These are phyloP conservation scores for Lepus oiostolus DNA, from an alignment of 2,797 vertebrate species.

Conservation along the genomic window DNA sequence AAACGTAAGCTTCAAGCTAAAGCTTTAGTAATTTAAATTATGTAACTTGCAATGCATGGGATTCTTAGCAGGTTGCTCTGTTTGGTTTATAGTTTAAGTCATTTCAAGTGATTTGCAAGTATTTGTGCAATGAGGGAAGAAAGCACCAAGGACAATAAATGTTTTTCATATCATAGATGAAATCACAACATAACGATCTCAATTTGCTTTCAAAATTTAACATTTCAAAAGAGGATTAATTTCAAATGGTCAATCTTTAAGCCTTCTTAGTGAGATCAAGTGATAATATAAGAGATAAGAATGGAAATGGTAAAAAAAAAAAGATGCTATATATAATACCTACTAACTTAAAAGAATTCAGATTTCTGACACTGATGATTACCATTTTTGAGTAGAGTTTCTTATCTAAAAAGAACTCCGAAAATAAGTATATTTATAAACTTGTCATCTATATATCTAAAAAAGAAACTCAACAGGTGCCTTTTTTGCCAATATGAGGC, in stretches of 20 bases:
- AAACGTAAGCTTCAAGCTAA: constrained; percentile 67
- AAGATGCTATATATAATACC: not conserved
- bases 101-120: constrained; percentile 70
- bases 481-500: constrained; percentile 74
- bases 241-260: constrained; percentile 63
- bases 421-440: constrained; percentile 78
- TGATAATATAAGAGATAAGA: constrained; percentile 53
- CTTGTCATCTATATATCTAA: constrained; percentile 66
- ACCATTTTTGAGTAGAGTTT: constrained; percentile 58
- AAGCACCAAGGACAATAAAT: constrained; percentile 79
- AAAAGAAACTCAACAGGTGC: constrained; percentile 79
- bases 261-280: constrained; percentile 65
- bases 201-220: constrained; percentile 71
- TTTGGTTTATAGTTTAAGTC: constrained; percentile 66
- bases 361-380: constrained; percentile 51
- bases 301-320: constrained; percentile 68
- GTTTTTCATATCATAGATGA: constrained; percentile 75
- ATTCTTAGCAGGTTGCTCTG: constrained; percentile 52
- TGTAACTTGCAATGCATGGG: constrained; percentile 65
- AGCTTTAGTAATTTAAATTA: constrained; percentile 68
- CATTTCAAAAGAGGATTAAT: constrained; percentile 68
- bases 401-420: constrained; percentile 68
- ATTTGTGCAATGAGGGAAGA: constrained; percentile 54
- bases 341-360: constrained; percentile 58
- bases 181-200: constrained; percentile 76